phyloP scores from a whole-genome alignment of 2,113 vertebrate species.

The Nannospalax galili region DNA sequence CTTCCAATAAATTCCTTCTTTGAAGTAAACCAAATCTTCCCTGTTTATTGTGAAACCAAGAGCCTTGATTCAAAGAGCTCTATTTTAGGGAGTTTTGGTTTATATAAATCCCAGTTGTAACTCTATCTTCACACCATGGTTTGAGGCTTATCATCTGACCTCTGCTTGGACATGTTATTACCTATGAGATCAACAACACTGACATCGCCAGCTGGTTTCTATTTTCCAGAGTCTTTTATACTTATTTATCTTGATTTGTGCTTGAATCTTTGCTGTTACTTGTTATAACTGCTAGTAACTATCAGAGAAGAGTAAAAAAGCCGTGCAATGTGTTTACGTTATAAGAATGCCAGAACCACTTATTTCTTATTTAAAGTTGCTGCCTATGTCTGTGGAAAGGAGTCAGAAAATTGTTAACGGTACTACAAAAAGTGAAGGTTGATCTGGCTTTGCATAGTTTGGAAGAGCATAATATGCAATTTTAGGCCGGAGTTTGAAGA shows the following conservation, averaged over 20 bases:
- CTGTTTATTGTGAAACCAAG: not conserved
- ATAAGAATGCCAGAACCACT: not conserved
- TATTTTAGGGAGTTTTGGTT: not conserved
- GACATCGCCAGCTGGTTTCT: not conserved
- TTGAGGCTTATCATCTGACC: not conserved
- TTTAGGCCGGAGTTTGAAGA: not conserved
- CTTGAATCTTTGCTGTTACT: not conserved
- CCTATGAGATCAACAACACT: not conserved
- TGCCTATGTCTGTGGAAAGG: not conserved
- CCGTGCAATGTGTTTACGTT: not conserved
- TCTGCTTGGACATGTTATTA: not conserved
- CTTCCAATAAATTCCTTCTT: not conserved
- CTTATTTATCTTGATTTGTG: not conserved
- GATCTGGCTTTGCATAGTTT: not conserved
- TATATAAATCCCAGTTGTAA: not conserved
- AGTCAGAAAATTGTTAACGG: not conserved
- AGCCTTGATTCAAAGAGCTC: not conserved
- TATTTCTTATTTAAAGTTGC: not conserved
- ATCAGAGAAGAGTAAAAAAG: not conserved
- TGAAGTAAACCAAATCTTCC: not conserved
- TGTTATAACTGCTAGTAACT: not conserved
- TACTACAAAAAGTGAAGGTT: not conserved
- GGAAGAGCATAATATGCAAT: not conserved
- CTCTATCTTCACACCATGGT: not conserved
- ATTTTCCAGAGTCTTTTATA: not conserved